Evolutionary conservation across 2,888 invertebrate species (phyloP), one percentile per base, ranked within the genome.

Genomic region (Lumbricus terrestris): DNA sequence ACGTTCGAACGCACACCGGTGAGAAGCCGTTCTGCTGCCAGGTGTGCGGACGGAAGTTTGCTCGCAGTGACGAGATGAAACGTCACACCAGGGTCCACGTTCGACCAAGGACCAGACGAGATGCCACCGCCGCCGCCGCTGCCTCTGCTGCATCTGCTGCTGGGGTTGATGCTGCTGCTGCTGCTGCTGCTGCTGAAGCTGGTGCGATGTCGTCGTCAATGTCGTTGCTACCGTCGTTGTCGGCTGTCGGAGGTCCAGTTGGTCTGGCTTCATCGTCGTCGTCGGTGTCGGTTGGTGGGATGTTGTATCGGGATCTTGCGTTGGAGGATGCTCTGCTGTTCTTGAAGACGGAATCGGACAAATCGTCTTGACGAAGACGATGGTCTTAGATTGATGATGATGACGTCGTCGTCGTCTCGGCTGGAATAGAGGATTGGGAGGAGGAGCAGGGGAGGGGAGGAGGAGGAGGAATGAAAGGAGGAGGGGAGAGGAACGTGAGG

Each of bases 1-100:
- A 99, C 96, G 98, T 99, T 91, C 96, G 99, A 54, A 96, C 95
- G 97, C 99, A 94, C 97, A 99, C 96, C 96, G 96, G 96, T n/a
- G 99, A 99, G 95, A 99, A 99, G 94, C 99, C 99, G 38, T 99
- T 99, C 96, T 97, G 98, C 90, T 99, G 99, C 95, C 99, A 99
- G 95, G 97, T 98, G 91, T 99, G 99, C 96, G 99, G 98, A 0
- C 96, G 99, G 37, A 99, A 99, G 95, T 99, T 99, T 95, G 99
- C 99, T 90, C 96, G 99, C 91, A 98, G 98, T 93, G 99, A 99
- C 95, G 99, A 99, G 96, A 98, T 99, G 96, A 99, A 99, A 95
- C 96, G 99, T 92, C 99, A 99, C 96, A 98, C 98, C 91, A 99
- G 99, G 96, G 99, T 99, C 92, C 99, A 99, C 96, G 96, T 98